Evolutionary conservation across 2,888 invertebrate genomes (phyloP).

Genomic region (Iphiclides podalirius): DNA sequence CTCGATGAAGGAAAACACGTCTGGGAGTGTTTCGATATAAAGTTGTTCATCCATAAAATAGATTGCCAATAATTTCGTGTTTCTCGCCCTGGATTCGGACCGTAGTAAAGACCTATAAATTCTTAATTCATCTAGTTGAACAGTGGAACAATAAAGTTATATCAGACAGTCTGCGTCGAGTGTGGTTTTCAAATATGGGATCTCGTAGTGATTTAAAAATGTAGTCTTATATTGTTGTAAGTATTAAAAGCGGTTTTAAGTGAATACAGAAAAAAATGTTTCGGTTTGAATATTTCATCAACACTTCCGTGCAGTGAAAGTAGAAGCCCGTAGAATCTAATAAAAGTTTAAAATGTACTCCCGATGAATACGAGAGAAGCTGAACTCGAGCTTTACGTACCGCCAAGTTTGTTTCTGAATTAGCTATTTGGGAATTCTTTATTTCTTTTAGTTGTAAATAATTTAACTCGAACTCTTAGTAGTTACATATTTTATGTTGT

Average conservation of each 20-base stretch:
- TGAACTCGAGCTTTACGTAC: not conserved
- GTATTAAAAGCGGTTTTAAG: too few relatives aligned
- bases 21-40: slow-evolving; percentile 23
- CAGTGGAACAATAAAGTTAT: not conserved
- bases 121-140: slow-evolving; percentile 8
- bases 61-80: slow-evolving; percentile 39
- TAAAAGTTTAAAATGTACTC: slow-evolving; percentile 8
- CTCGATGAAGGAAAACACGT: slow-evolving; percentile 34
- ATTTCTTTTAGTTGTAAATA: not conserved
- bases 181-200: too few relatives aligned
- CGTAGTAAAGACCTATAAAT: slow-evolving; percentile 1
- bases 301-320: slow-evolving; percentile 1
- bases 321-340: not conserved
- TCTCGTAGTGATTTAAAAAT: too few relatives aligned
- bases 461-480: not conserved
- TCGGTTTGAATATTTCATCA: not conserved
- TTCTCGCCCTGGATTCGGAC: slow-evolving; percentile 27
- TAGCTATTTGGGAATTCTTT: not conserved
- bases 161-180: too few relatives aligned
- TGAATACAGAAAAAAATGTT: not conserved
- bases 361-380: not conserved
- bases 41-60: slow-evolving; percentile 35
- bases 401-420: not conserved
- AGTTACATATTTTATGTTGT: too few relatives aligned
- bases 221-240: too few relatives aligned